Conservation (phyloP, 2,888 invertebrate genomes). For the Dryobota labecula region DNA sequence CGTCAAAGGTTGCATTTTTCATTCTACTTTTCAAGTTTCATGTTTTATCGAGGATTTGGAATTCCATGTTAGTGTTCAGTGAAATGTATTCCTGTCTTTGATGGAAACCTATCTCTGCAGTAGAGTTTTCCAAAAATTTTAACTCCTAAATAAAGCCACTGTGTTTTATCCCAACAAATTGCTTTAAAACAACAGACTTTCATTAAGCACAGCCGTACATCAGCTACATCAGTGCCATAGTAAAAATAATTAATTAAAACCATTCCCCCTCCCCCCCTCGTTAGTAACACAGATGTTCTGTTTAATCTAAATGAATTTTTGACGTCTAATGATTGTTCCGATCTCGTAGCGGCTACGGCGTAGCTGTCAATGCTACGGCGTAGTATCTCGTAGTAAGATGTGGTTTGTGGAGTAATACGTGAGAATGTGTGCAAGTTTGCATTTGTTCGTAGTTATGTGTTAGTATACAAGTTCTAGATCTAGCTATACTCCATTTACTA, state of each 20-base stretch:
- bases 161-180: conserved; percentile 21
- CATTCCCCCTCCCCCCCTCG: conserved; percentile 10
- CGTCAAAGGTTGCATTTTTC: conserved; percentile 14
- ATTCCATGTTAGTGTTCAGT: background rate
- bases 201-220: conserved; percentile 45
- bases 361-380: conserved; percentile 44
- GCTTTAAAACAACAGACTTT: conserved; percentile 26
- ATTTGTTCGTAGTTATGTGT: background rate
- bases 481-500: no score
- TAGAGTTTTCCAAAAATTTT: background rate
- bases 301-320: conserved; percentile 57
- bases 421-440: conserved; percentile 1
- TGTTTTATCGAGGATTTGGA: background rate
- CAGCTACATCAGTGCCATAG: conserved; percentile 42
- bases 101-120: no score
- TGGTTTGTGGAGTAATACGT: background rate
- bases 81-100: background rate
- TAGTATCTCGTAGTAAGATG: conserved; percentile 39
- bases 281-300: conserved; percentile 63
- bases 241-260: conserved; percentile 63
- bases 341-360: conserved; percentile 38
- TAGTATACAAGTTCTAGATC: no score
- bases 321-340: conserved; percentile 52
- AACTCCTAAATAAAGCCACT: background rate
- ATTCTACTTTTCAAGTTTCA: background rate